phyloP scores from a whole-genome alignment of 2,113 vertebrate genomes.

The Isichthys henryi region DNA sequence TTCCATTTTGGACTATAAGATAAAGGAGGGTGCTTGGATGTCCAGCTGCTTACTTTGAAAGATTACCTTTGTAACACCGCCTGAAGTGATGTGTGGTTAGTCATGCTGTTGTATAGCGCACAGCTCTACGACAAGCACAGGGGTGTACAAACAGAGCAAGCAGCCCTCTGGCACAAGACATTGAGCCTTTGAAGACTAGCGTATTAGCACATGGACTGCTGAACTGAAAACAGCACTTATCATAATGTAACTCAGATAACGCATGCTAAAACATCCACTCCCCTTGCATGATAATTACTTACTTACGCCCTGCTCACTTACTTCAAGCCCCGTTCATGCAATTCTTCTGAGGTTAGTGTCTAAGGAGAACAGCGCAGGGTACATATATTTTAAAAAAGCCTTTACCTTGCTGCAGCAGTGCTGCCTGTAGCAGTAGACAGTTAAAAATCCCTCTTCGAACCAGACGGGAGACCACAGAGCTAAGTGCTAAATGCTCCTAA shows the following conservation, averaged over 20 bases:
- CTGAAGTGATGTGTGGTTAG: neutral
- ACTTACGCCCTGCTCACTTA: neutral
- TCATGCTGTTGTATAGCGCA: neutral
- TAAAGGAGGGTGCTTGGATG: neutral
- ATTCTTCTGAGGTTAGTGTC: neutral
- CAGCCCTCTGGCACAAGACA: neutral
- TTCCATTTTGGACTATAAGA: neutral
- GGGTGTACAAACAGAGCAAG: neutral
- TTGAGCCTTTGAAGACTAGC: neutral
- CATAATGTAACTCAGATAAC: neutral
- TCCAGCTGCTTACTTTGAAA: neutral
- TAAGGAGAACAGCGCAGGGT: neutral
- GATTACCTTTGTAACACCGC: neutral
- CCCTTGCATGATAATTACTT: neutral
- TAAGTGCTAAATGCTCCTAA: conserved; percentile 10
- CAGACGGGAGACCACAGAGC: conserved; percentile 17
- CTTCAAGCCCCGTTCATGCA: neutral
- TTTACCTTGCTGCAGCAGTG: conserved; percentile 42
- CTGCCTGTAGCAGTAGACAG: conserved; percentile 10
- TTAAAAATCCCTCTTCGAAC: conserved; percentile 19
- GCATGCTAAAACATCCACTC: no score
- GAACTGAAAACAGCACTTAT: neutral
- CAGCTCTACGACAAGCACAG: neutral
- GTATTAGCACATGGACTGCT: neutral
- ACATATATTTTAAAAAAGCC: neutral